A percentile compares a stretch with the other conserved stretches of the same genome.
These are phyloP conservation scores for Papilio machaon DNA, from an alignment of 1,140 invertebrate species.

Conservation along the genomic window DNA sequence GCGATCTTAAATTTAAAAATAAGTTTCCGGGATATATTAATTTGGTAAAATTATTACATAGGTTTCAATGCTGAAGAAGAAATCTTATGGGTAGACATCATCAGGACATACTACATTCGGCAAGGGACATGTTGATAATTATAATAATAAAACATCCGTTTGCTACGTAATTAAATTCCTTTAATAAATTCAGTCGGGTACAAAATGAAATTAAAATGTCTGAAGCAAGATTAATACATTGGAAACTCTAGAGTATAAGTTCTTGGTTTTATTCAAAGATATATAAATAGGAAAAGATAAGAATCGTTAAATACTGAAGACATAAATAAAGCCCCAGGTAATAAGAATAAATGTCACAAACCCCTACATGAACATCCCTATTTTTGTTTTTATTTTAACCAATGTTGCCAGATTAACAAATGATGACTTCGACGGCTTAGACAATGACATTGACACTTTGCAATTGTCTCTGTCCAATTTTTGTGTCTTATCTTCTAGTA, in stretches of 20 bases:
- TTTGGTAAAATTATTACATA: not conserved
- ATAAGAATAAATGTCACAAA: too few relatives aligned
- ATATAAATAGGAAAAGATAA: too few relatives aligned
- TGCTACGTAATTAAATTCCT: not conserved
- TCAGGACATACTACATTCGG: not conserved
- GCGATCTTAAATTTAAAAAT: slow-evolving; percentile 36
- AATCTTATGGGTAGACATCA: not conserved
- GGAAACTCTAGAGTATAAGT: too few relatives aligned
- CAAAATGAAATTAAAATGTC: not conserved
- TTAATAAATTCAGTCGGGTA: not conserved
- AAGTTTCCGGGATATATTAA: not conserved
- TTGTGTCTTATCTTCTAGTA: not conserved
- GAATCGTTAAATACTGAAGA: too few relatives aligned
- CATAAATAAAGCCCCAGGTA: too few relatives aligned
- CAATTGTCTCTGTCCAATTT: not conserved
- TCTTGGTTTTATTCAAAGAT: too few relatives aligned
- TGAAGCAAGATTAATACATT: not conserved
- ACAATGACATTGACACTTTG: slow-evolving; percentile 2
- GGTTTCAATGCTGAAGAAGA: not conserved
- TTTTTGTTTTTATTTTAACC: too few relatives aligned
- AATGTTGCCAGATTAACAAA: not conserved
- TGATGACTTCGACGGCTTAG: not conserved
- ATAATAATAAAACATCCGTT: not conserved
- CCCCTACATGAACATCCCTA: too few relatives aligned
- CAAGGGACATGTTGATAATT: not conserved